Conservation (phyloP, 2,888 invertebrate species). For the Phrixothrix hirtus region DNA sequence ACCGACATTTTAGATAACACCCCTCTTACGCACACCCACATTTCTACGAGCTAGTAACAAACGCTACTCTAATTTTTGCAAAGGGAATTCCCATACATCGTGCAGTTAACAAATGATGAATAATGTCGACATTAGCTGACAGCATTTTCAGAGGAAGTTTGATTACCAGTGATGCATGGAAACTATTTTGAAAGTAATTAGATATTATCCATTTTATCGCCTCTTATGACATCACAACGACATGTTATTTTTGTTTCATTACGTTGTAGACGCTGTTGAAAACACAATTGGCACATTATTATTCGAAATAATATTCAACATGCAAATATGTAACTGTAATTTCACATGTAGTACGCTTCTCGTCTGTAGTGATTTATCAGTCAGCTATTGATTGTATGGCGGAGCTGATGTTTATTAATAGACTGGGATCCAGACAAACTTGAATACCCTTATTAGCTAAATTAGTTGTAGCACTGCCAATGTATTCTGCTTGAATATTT, state of each 20-base stretch:
- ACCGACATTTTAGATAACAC: constrained; percentile 21
- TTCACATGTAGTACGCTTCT: constrained; percentile 26
- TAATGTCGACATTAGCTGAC: too few species aligned
- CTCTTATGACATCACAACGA: too few species aligned
- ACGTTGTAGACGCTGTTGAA: too few species aligned
- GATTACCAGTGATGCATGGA: too few species aligned
- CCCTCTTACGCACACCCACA: constrained; percentile 13
- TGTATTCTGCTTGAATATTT: too few species aligned
- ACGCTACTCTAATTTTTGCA: constrained; percentile 10
- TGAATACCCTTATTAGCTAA: constrained; percentile 23
- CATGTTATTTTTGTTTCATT: too few species aligned
- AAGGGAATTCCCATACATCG: neutral
- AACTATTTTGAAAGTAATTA: too few species aligned
- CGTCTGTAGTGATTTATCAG: constrained; percentile 28
- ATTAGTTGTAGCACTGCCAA: constrained; percentile 17
- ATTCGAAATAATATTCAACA: constrained; percentile 8
- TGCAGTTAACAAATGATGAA: too few species aligned
- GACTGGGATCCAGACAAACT: constrained; percentile 22
- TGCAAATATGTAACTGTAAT: constrained; percentile 27
- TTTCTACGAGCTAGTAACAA: constrained; percentile 20
- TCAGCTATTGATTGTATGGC: constrained; percentile 26
- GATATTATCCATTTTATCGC: too few species aligned
- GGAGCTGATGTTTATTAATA: constrained; percentile 29
- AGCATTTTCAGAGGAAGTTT: too few species aligned
- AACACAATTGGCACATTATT: constrained; percentile 2